Evolutionary conservation across 2,888 invertebrate genomes (phyloP), one percentile per base, ranked within the genome.

Genomic region (Rotaria socialis): DNA sequence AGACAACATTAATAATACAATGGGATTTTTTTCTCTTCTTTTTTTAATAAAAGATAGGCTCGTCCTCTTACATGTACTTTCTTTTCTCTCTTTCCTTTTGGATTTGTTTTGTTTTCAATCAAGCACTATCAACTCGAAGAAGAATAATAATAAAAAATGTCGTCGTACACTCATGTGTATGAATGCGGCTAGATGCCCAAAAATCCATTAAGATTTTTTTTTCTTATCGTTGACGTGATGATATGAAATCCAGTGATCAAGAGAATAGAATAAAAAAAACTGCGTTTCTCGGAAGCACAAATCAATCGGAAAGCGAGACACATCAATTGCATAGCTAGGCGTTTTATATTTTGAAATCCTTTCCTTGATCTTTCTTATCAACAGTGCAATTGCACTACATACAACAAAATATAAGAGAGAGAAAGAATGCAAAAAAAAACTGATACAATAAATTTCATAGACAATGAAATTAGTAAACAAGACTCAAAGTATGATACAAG

Each of bases 231-330:
- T 35, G 35, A 67, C 67, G 35, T 67, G 35, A 67, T 67, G 35
- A 41, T 41, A 14, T 67, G 35, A 67, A 67, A 67, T 41, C 19
- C 27, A 67, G 19, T 67, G 67, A 35, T 67, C 67, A 67, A 67
- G 67, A 67, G 67, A 67, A 60, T 11, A 60, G n/a, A n/a, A 67
- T 27, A 27, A 67, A 67, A 35, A 35, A 35, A 67, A 7, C 35
- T 35, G 35, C 35, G 19, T 67, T 35, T 67, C 16, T 67, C 67
- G 67, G 67, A 67, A 67, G 35, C 67, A 67, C 16, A 27, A 67
- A 67, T 67, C 67, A 67, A 67, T 67, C 7, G 67, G 67, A 35
- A 67, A 67, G 67, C 67, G 27, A 19, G 67, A 67, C 56, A 56
- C 56, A 56, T 56, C 24, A 56, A 24, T 56, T 56, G 56, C 2